Percentiles rank a stretch among this genome's conserved stretches.
Conservation (phyloP, 2,888 invertebrate genomes). For the Apodemia zela region DNA sequence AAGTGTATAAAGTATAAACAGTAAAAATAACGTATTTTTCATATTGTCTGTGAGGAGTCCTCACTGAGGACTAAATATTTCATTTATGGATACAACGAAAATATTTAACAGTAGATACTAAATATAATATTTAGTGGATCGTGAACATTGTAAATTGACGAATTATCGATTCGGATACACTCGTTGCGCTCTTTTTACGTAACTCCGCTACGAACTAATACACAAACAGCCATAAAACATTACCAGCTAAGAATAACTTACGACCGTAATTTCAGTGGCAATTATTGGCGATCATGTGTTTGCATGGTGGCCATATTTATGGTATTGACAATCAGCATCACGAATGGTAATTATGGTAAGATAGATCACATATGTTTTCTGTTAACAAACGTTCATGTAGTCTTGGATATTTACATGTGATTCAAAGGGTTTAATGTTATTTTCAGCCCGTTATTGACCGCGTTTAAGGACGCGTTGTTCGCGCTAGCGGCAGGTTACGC, state of each 20-base stretch:
- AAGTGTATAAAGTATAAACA: neutral
- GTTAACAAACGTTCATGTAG: neutral
- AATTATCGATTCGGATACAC: conserved; percentile 56
- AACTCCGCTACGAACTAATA: conserved; percentile 41
- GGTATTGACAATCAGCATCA: conserved; percentile 47
- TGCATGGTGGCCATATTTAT: conserved; percentile 51
- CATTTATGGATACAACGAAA: too few relatives aligned
- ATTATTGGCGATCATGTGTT: conserved; percentile 62
- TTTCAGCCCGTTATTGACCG: conserved; percentile 53
- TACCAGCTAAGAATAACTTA: conserved; percentile 44
- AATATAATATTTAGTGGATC: too few relatives aligned
- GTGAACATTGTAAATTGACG: neutral
- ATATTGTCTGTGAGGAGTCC: neutral
- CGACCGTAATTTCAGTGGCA: conserved; percentile 38
- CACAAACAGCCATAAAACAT: conserved; percentile 36
- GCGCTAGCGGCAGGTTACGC: conserved; percentile 71
- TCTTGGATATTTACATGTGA: conserved; percentile 12
- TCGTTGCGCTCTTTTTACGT: conserved; percentile 56
- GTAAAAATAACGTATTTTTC: neutral
- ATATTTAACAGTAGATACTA: too few relatives aligned
- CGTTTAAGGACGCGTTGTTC: conserved; percentile 53
- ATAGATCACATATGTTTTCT: neutral
- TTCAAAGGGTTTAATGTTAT: conserved; percentile 16
- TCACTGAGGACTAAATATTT: too few relatives aligned
- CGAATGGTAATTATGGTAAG: conserved; percentile 35